A percentile compares a stretch with the other conserved stretches of the same genome.
Evolutionary conservation across 1,140 invertebrate species (phyloP).

Genomic region (Metopolophium dirhodum): DNA sequence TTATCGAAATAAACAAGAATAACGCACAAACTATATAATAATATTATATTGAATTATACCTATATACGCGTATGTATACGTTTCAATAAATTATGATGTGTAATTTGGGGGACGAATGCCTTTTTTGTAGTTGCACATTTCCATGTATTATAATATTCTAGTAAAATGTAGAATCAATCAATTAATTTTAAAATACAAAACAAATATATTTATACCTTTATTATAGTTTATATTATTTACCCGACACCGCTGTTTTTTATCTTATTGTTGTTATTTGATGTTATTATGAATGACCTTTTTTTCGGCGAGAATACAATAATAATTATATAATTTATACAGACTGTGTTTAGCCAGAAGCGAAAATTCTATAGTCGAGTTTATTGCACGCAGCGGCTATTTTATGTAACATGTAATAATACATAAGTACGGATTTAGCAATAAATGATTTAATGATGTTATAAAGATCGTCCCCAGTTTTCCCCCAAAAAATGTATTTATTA

Average conservation of each 20-base stretch:
- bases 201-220: conserved; percentile 7
- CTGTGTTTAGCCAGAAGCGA: background rate
- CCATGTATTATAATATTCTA: background rate
- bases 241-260: background rate
- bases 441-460: background rate
- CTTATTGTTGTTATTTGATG: background rate
- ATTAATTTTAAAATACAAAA: background rate
- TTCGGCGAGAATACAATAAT: background rate
- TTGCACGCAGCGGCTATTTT: background rate
- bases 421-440: background rate
- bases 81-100: background rate
- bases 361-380: background rate
- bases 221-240: background rate
- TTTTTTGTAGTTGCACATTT: background rate
- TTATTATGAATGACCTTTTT: conserved; percentile 9
- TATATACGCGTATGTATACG: too few species aligned
- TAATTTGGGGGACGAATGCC: background rate
- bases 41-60: background rate
- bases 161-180: background rate
- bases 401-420: background rate
- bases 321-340: background rate
- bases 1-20: background rate
- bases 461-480: background rate
- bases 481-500: background rate
- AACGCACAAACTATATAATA: background rate